Conservation (phyloP, 2,113 vertebrate species). For the Syrrhaptes paradoxus region DNA sequence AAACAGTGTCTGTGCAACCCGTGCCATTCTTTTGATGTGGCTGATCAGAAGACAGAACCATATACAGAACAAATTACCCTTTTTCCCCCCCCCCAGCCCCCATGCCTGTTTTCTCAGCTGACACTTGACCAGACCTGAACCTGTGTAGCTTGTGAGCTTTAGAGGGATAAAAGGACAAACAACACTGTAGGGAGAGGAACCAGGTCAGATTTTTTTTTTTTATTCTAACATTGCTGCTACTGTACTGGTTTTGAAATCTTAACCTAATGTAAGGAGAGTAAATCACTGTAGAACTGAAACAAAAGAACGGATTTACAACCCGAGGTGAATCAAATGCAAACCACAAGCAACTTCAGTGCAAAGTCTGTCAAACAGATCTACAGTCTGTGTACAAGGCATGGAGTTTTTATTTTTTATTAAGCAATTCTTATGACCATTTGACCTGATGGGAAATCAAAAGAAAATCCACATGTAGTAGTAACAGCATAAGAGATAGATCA, state of each 20-base stretch:
- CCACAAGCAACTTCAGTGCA: not conserved
- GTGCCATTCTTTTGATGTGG: not conserved
- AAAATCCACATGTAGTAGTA: not conserved
- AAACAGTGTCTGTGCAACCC: not conserved
- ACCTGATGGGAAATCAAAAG: slow-evolving; percentile 12
- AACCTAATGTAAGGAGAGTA: not conserved
- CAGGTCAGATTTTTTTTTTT: not conserved
- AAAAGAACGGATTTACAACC: not conserved
- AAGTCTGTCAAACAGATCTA: not conserved
- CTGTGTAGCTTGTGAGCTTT: not conserved
- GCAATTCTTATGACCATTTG: not conserved
- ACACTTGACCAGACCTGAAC: not conserved
- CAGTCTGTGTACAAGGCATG: not conserved
- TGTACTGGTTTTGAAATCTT: not conserved
- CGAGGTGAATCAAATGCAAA: not conserved
- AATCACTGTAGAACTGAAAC: not conserved
- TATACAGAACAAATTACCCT: not conserved
- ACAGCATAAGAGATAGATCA: not conserved
- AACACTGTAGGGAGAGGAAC: not conserved
- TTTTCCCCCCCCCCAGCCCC: not conserved
- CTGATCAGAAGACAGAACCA: not conserved
- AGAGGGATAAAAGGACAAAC: not conserved
- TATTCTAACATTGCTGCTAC: not conserved
- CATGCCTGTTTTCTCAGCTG: not conserved
- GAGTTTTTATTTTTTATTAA: not conserved